Evolutionary conservation across 2,797 vertebrate genomes (phyloP).

Genomic region (Cryptoprocta ferox): DNA sequence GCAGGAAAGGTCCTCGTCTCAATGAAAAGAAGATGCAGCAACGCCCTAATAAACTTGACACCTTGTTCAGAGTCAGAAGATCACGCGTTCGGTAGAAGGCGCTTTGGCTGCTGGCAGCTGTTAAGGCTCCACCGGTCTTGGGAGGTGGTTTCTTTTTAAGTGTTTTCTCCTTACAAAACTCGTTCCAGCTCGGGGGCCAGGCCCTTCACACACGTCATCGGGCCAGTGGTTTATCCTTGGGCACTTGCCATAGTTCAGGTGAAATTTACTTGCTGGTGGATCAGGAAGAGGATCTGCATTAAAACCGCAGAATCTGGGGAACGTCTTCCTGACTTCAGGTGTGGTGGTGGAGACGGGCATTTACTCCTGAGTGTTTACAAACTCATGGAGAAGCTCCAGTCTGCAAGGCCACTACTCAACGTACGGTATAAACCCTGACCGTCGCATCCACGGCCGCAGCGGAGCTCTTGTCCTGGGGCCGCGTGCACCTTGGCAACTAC

Average conservation of each 20-base stretch:
- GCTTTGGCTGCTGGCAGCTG: not conserved
- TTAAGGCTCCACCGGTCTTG: not conserved
- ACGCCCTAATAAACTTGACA: not conserved
- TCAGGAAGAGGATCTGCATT: not conserved
- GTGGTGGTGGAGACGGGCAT: not conserved
- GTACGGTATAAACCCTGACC: not conserved
- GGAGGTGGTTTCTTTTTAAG: no score
- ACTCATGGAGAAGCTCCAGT: not conserved
- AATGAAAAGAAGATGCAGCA: not conserved
- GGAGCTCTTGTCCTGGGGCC: not conserved
- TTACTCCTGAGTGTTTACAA: not conserved
- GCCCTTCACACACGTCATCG: not conserved
- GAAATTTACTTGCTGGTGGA: not conserved
- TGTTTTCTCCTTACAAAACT: not conserved
- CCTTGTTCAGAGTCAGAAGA: not conserved
- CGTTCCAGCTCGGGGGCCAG: not conserved
- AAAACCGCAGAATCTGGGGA: not conserved
- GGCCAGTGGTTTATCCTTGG: not conserved
- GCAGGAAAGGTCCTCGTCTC: not conserved
- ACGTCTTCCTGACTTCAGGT: not conserved
- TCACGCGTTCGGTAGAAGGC: not conserved
- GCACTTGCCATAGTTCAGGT: not conserved
- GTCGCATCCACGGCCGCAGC: no score
- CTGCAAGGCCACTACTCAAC: not conserved
- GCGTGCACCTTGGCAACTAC: not conserved